Percentiles rank a stretch among this genome's conserved stretches.
These are phyloP conservation scores for Campopleginae sp. DNA, from an alignment of 2,888 invertebrate species.

Conservation along the genomic window DNA sequence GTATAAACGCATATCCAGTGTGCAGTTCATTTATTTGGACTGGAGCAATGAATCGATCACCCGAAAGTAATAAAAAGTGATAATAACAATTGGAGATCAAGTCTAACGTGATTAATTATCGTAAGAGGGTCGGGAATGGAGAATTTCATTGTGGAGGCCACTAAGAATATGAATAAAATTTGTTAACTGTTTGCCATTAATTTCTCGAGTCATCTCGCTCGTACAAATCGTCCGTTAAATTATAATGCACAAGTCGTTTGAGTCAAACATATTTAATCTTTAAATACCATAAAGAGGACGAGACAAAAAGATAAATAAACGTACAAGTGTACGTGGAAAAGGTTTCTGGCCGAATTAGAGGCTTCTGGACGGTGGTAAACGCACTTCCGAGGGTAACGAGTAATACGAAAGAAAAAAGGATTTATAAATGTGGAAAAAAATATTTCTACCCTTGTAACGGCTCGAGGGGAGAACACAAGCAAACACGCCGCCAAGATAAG, in stretches of 20 bases:
- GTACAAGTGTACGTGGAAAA: slow-evolving; percentile 2
- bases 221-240: neutral
- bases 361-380: slow-evolving; percentile 35
- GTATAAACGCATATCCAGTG: neutral
- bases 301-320: neutral
- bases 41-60: neutral
- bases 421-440: slow-evolving; percentile 36
- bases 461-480: slow-evolving; percentile 55
- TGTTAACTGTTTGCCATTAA: neutral
- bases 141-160: neutral
- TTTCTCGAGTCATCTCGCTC: neutral
- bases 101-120: neutral
- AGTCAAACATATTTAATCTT: neutral
- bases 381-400: slow-evolving; percentile 31
- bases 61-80: neutral
- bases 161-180: neutral
- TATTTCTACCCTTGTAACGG: slow-evolving; percentile 57
- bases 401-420: slow-evolving; percentile 9
- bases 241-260: neutral
- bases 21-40: neutral
- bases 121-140: neutral
- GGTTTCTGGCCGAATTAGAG: slow-evolving; percentile 49
- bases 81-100: neutral
- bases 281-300: slow-evolving; percentile 1
- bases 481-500: slow-evolving; percentile 69